These are phyloP conservation scores for Agriopis leucophaearia DNA, from an alignment of 2,888 invertebrate species.

Conservation along the genomic window DNA sequence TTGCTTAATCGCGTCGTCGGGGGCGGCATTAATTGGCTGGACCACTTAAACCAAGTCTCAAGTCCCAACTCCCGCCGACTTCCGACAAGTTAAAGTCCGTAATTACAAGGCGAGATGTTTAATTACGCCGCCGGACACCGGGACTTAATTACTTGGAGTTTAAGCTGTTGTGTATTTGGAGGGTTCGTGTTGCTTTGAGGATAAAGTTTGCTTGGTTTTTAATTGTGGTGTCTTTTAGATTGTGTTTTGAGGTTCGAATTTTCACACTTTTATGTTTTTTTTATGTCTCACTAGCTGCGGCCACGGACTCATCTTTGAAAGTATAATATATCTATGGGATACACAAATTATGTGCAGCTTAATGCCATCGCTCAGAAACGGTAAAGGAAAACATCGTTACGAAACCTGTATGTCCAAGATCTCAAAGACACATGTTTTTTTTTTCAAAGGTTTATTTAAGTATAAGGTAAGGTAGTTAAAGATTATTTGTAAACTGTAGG, in stretches of 20 bases:
- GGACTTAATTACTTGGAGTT: conserved; percentile 77
- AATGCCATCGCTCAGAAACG: too few species aligned
- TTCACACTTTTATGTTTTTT: conserved; percentile 4
- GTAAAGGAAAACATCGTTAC: too few species aligned
- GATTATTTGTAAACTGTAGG: too few species aligned
- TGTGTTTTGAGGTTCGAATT: conserved; percentile 15
- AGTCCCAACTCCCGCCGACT: conserved; percentile 68
- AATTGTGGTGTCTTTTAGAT: conserved; percentile 29
- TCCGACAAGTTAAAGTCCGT: conserved; percentile 74
- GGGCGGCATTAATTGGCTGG: conserved; percentile 82
- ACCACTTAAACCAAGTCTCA: conserved; percentile 73
- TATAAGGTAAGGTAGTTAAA: too few species aligned
- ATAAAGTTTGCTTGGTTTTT: conserved; percentile 50
- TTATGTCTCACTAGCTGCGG: too few species aligned
- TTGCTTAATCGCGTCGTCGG: conserved; percentile 82
- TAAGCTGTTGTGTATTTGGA: conserved; percentile 57
- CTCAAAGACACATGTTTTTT: too few species aligned
- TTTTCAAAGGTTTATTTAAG: too few species aligned
- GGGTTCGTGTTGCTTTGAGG: conserved; percentile 64
- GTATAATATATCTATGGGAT: background rate
- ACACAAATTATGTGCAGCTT: too few species aligned
- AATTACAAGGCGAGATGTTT: conserved; percentile 85
- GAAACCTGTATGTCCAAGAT: too few species aligned
- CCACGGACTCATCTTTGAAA: too few species aligned
- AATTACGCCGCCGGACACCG: conserved; percentile 80